Conservation (phyloP, 2,797 vertebrate genomes). For the Crax fasciolata region DNA sequence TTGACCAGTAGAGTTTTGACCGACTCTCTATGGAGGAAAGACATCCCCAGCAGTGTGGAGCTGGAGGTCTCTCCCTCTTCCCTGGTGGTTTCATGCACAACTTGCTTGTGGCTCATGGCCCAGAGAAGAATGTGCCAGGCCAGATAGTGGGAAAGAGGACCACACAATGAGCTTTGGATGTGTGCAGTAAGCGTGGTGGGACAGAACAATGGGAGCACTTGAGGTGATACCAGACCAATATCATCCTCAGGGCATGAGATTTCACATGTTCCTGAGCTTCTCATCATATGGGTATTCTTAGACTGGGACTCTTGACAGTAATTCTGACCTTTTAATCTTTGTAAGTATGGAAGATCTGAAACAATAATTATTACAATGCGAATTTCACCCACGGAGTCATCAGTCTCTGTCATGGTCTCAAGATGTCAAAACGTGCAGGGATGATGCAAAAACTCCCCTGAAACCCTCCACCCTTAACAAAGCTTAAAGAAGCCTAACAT, state of each 20-base stretch:
- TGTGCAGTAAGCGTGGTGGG: background rate
- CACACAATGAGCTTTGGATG: fast-evolving
- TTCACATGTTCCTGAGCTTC: background rate
- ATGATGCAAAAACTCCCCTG: background rate
- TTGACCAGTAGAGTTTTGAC: background rate
- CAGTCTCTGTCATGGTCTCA: background rate
- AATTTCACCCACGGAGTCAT: background rate
- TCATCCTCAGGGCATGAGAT: background rate
- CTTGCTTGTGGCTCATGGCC: background rate
- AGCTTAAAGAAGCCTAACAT: conserved; percentile 1
- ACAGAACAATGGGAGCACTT: fast-evolving
- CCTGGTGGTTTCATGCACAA: background rate
- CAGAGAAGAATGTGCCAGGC: background rate
- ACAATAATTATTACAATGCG: background rate
- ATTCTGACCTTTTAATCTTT: background rate
- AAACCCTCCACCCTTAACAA: background rate
- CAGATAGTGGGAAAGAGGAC: background rate
- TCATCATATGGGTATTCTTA: background rate
- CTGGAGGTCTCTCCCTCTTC: background rate
- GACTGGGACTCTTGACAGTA: background rate
- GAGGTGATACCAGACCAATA: background rate
- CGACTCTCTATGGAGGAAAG: background rate
- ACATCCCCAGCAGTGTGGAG: fast-evolving
- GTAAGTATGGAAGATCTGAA: background rate
- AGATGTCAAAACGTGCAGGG: background rate